phyloP scores from a whole-genome alignment of 2,888 invertebrate species.

The Podotricha telesiphe region DNA sequence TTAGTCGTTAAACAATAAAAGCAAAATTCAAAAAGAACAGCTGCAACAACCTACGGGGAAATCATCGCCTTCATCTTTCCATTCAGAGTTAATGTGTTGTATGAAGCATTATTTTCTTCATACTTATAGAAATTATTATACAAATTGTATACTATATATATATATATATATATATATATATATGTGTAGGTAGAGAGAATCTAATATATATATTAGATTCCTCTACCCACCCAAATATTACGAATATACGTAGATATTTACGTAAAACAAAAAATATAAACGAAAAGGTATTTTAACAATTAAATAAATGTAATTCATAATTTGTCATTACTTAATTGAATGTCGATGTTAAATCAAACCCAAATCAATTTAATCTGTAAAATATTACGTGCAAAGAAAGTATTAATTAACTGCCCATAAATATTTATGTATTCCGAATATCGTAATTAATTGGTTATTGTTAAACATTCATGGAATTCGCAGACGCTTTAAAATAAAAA shows the following conservation, averaged over 20 bases:
- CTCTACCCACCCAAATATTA: too few species aligned
- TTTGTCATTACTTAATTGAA: neutral
- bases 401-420: too few species aligned
- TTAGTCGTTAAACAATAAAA: neutral
- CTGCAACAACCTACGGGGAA: conserved; percentile 20
- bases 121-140: neutral
- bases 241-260: neutral
- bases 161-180: too few species aligned
- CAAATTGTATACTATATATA: neutral
- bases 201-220: too few species aligned
- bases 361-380: neutral
- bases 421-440: too few species aligned
- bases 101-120: neutral
- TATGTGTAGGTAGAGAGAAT: too few species aligned
- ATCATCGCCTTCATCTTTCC: conserved; percentile 17
- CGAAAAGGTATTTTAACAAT: neutral
- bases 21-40: conserved; percentile 11
- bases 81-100: conserved; percentile 6
- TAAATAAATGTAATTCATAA: neutral
- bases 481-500: too few species aligned
- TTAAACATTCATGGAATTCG: too few species aligned
- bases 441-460: too few species aligned
- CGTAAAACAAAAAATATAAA: neutral
- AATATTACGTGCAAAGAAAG: neutral
- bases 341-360: neutral